Evolutionary conservation across 2,797 vertebrate genomes (phyloP), one percentile per base, ranked within the genome.

Genomic region (Rhodeus uyekii): DNA sequence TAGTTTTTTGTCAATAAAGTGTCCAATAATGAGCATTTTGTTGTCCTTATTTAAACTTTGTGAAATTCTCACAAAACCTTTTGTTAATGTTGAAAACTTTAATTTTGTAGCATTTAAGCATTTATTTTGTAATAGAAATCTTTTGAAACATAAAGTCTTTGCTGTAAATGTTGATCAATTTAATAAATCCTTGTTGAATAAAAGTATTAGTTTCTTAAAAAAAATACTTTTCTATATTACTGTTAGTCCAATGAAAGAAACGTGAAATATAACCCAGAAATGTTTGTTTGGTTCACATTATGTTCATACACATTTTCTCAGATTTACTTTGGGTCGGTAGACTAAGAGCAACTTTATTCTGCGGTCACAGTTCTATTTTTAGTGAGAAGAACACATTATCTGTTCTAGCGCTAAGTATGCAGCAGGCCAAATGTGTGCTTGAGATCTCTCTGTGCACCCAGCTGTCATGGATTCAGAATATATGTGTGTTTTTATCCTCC

Each of bases 381-480:
- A 69, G 32, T 44, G 38, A 46, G 22, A 71, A 39, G 38, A 71
- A 80, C 78, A 80, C 38, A 80, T 60, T 80, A 73, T 81, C 69
- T 81, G 58, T 64, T 73, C 29, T 32, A 14, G 29, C 22, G 3
- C 60, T 77, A 48, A 77, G 42, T 55, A 63, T 72, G 29, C 67
- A 46, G 39, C 29, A 34, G 34, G 65, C 27, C 53, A 80, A 69
- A 80, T 65, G 18, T 78, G 76, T 78, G 61, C 13, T 80, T 72
- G 13, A 71, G 27, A 64, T 14, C 32, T 48, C 55, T 61, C 18
- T 76, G 73, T 78, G 32, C 53, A 55, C 27, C 22, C 81, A 86
- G 87, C 83, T 86, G 83, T 85, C 61, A 8, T 36, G 55, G 78
- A 86, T 85, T 82, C 76, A 38, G 29, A 22, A 53, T 67, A 60